Conservation (phyloP, 2,888 invertebrate genomes). For the Nematopogon swammerdamellus region DNA sequence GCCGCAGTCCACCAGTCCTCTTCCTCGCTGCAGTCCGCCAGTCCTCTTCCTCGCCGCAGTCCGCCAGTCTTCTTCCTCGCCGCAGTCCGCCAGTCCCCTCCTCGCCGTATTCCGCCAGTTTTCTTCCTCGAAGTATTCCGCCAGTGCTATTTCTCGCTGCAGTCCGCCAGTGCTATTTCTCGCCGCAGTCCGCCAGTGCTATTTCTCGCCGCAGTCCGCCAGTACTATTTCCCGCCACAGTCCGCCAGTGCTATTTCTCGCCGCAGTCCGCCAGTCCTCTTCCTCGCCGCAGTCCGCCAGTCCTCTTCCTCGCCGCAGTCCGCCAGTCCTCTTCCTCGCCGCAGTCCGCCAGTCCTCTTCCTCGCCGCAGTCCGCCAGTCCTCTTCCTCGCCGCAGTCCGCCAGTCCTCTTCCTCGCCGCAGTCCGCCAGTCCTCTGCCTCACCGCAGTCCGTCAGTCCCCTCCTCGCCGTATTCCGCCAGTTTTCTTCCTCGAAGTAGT, state of each 20-base stretch:
- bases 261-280: background rate
- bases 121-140: background rate
- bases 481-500: no score
- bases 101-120: no score
- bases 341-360: background rate
- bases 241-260: background rate
- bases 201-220: no score
- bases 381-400: background rate
- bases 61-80: no score
- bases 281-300: background rate
- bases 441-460: no score
- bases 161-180: background rate
- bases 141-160: background rate
- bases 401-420: background rate
- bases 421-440: no score
- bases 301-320: slow-evolving; percentile 2
- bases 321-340: slow-evolving; percentile 3
- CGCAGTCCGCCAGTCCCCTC: no score
- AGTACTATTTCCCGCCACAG: background rate
- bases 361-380: background rate
- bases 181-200: no score
- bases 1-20: no score
- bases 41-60: no score
- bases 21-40: no score
- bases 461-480: background rate